Conservation (phyloP, 2,797 vertebrate genomes). For the Myotis pilosus region DNA sequence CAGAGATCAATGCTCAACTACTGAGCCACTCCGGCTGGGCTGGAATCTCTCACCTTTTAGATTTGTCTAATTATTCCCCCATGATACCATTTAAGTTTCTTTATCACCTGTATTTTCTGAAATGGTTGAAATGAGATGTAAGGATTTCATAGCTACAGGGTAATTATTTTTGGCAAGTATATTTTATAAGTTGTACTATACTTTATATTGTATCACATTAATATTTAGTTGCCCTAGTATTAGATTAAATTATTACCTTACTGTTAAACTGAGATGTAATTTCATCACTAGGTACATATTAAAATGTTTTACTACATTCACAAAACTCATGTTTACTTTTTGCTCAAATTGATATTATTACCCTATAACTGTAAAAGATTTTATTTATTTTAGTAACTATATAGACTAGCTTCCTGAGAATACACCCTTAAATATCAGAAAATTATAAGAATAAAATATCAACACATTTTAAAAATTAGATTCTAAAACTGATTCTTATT, state of each 20-base stretch:
- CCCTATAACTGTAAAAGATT: neutral
- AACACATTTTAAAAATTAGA: neutral
- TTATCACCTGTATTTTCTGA: neutral
- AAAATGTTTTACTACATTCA: neutral
- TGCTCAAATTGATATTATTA: neutral
- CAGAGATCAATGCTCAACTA: too few relatives aligned
- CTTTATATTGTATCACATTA: neutral
- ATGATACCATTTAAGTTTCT: neutral
- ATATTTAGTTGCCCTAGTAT: neutral
- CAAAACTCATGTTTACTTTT: neutral
- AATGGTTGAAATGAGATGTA: neutral
- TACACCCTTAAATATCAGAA: neutral
- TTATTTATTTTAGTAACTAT: neutral
- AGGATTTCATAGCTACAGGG: neutral
- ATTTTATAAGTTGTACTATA: neutral
- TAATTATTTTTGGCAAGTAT: neutral
- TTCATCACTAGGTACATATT: neutral
- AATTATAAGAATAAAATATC: neutral
- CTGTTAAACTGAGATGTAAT: neutral
- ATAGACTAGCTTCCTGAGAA: neutral
- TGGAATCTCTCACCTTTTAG: neutral
- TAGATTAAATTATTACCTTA: conserved; percentile 22
- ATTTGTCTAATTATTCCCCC: neutral
- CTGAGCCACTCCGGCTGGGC: too few relatives aligned
- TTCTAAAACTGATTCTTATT: neutral